Evolutionary conservation across 2,113 vertebrate species (phyloP), one percentile per base, ranked within the genome.

Genomic region (Cavia porcellus): DNA sequence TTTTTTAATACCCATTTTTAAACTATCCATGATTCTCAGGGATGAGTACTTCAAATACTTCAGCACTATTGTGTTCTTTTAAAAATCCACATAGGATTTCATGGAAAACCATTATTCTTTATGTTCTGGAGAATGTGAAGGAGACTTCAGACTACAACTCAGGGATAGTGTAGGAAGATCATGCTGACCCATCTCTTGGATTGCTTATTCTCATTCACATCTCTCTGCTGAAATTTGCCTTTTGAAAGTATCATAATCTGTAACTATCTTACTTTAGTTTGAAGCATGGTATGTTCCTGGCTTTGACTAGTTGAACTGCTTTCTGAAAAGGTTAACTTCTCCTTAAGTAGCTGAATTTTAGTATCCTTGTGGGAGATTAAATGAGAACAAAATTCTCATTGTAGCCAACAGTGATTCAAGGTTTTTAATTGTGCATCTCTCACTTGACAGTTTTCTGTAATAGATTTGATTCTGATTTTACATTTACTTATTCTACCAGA

Each of bases 361-460:
- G 99, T 99, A 93, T 99, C 99, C 91, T 99, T 99, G 0, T 99
- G 99, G 59, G 99, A 98, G 0, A 97, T 99, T 97, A 99, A 98
- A 59, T 99, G 99, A 74, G 98, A 99, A 96, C 99, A 99, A 98
- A 99, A 99, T 98, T 99, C 99, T 98, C 99, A 99, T 99, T 82
- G 99, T 98, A 90, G 99, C 99, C 96, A 99, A 98, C 61, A 99
- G 97, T 0, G 99, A 99, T 98, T 99, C 99, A 30, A 99, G 99
- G 96, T 99, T 99, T 89, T 99, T 99, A 96, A 99, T 98, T 0
- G 99, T 99, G 89, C 99, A 97, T 95, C 99, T 99, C 98, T 99
- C 99, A 79, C 99, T 99, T 88, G 98, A 98, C 62, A 99, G 96
- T 74, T 97, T 99, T 99, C 98, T 99, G 99, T 75, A 99, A 96